Conservation (phyloP, 2,797 vertebrate species). For the Lutra lutra region DNA sequence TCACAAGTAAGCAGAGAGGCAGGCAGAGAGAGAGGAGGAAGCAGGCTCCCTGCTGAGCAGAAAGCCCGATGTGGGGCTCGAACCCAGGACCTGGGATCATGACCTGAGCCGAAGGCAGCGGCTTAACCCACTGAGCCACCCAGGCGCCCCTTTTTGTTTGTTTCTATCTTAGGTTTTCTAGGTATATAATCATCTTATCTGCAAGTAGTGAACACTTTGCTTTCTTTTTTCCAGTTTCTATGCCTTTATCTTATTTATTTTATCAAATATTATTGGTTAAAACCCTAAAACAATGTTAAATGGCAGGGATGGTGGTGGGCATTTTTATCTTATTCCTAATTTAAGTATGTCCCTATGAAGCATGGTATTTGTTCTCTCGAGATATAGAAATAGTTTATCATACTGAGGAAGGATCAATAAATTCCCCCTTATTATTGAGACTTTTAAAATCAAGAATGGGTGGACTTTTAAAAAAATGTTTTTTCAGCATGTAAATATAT, state of each 20-base stretch:
- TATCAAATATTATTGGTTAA: background rate
- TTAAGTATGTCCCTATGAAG: background rate
- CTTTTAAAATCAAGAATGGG: background rate
- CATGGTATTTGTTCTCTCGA: background rate
- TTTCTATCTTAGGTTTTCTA: background rate
- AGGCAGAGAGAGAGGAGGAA: too few species aligned
- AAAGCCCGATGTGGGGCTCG: too few species aligned
- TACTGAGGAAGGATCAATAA: background rate
- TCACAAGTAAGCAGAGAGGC: too few species aligned
- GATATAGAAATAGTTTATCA: background rate
- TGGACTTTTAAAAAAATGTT: background rate
- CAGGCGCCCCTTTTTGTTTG: too few species aligned
- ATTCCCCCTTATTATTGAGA: background rate
- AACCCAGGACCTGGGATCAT: too few species aligned
- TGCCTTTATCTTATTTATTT: background rate
- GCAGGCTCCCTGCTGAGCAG: too few species aligned
- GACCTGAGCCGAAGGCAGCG: too few species aligned
- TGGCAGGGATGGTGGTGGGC: too few species aligned
- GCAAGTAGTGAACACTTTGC: background rate
- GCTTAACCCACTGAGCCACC: too few species aligned
- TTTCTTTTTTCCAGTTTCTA: background rate
- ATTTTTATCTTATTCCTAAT: background rate
- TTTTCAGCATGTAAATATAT: background rate
- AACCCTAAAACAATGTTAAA: background rate
- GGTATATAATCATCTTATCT: background rate